Conservation (phyloP, 2,797 vertebrate genomes). For the Melanotaenia trifasciata region DNA sequence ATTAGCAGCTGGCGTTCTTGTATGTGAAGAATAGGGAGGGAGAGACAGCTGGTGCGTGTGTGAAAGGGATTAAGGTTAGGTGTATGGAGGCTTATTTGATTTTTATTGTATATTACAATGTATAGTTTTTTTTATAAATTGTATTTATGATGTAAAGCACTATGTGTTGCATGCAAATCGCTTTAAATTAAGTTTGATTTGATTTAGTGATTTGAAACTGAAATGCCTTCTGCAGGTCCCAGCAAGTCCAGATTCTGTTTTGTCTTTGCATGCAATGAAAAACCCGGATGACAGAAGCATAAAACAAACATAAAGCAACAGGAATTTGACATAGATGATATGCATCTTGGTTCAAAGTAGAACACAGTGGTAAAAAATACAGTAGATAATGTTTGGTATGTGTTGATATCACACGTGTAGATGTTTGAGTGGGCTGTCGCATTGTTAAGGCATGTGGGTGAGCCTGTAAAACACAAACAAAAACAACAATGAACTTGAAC, state of each 20-base stretch:
- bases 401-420: conserved; percentile 32
- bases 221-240: conserved; percentile 7
- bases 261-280: background rate
- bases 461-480: conserved; percentile 30
- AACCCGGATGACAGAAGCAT: background rate
- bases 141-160: no score
- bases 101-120: no score
- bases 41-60: no score
- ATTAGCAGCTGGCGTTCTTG: no score
- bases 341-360: background rate
- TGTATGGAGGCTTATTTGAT: no score
- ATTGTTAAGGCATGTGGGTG: conserved; percentile 33
- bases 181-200: no score
- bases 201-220: background rate
- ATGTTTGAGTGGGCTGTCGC: conserved; percentile 30
- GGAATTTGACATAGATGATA: background rate
- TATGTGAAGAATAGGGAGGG: no score
- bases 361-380: background rate
- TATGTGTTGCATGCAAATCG: no score
- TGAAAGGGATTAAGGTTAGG: no score
- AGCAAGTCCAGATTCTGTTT: background rate
- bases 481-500: conserved; percentile 16
- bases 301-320: background rate
- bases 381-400: background rate
- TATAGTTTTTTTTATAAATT: no score